Conservation (phyloP, 2,113 vertebrate genomes). For the Psilopsiagon aurifrons region DNA sequence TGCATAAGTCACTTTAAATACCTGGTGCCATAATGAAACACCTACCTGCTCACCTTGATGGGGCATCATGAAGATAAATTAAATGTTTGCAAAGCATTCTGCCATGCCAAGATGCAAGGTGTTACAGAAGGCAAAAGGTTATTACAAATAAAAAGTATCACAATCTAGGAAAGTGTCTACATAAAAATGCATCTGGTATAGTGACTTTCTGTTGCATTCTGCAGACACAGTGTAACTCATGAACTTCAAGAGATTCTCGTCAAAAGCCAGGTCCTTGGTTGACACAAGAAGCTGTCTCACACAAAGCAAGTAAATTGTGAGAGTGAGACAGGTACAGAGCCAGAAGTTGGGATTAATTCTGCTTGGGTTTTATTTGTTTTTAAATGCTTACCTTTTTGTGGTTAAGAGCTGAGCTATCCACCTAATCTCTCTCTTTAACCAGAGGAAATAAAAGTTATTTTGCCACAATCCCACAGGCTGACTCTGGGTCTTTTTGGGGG, state of each 20-base stretch:
- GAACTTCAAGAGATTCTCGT: neutral
- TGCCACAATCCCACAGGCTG: neutral
- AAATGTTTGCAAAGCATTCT: constrained; percentile 21
- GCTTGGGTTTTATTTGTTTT: neutral
- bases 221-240: neutral
- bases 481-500: neutral
- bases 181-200: neutral
- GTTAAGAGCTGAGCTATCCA: neutral
- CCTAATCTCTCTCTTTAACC: neutral
- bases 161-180: neutral
- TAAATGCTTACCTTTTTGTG: neutral
- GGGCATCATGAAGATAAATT: constrained; percentile 1
- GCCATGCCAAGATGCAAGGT: neutral
- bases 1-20: neutral
- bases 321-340: neutral
- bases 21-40: constrained; percentile 6
- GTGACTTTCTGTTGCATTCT: neutral
- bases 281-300: neutral
- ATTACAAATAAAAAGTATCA: neutral
- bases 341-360: neutral
- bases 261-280: neutral
- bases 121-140: neutral
- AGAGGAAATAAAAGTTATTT: neutral
- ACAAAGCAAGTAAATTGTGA: neutral
- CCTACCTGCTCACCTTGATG: neutral